These are phyloP conservation scores for Philhelius pedissequus DNA, from an alignment of 2,888 invertebrate species.

Conservation along the genomic window DNA sequence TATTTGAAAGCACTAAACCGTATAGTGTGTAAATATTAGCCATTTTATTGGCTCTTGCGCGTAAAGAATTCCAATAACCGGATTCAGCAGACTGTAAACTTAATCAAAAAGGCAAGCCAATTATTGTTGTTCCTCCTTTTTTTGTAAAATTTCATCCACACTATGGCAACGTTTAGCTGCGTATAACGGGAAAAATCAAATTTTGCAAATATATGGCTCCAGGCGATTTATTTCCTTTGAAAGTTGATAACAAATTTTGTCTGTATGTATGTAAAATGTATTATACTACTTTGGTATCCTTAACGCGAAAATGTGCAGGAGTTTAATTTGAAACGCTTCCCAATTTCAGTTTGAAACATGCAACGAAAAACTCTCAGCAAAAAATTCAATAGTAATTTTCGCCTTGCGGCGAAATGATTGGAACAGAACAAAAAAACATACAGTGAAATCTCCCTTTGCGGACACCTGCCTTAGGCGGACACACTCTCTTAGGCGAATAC, in stretches of 20 bases:
- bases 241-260: neutral
- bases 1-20: no score
- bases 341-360: neutral
- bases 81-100: neutral
- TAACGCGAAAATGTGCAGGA: neutral
- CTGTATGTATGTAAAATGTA: neutral
- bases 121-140: neutral
- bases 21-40: no score
- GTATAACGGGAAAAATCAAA: neutral
- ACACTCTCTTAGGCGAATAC: no score
- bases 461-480: no score
- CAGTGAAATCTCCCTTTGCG: no score
- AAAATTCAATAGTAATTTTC: neutral
- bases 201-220: neutral
- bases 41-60: neutral
- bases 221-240: neutral
- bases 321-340: neutral
- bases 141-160: neutral
- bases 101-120: neutral
- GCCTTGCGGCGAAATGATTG: no score
- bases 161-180: neutral
- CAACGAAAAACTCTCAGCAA: neutral
- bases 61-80: neutral
- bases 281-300: neutral
- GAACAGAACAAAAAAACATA: no score